Evolutionary conservation across 2,888 invertebrate genomes (phyloP), one percentile per base, ranked within the genome.

Genomic region (Amphipoea oculea): DNA sequence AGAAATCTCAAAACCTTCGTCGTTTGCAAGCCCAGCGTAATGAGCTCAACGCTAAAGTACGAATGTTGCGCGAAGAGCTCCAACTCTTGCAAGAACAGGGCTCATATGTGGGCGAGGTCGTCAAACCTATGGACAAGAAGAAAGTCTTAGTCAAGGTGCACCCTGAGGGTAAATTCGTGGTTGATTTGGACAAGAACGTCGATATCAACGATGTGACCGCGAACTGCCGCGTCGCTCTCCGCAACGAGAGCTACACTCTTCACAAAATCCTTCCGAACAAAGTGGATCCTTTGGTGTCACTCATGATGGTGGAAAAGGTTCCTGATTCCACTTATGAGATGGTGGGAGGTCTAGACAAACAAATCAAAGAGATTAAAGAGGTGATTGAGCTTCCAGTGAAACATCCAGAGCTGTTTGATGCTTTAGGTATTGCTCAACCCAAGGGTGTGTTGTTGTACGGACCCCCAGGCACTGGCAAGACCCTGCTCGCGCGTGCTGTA

Each of bases 301-400:
- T 99, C 83, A 99, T 99, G 99, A 99, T 99, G 99, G 99, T 99
- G 0, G 99, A 99, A 95, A 99, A 99, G 95, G 99, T 99, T 4
- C 99, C 99, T 0, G 99, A 99, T 95, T 99, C 99, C 0, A 99
- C 99, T 0, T 99, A 99, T 93, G 99, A 99, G 97, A 99, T 99
- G 99, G 99, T 99, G 42, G 99, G 99, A 89, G 99, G 99, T 78
- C 97, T 99, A 85, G 99, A 99, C 94, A 99, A 99, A 94, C 99
- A 99, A 97, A 99, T 99, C 77, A 99, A 99, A 94, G 99, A 99
- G 96, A 99, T 99, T 88, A 99, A 99, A 95, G 99, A 99, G 96
- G 99, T 99, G 0, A 99, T 99, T 93, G 99, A 99, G 94, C 97
- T 99, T 88, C 99, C 99, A 0, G 99, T 99, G 0, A 99, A 99